Conservation (phyloP, 2,113 vertebrate genomes). For the Gopherus flavomarginatus region DNA sequence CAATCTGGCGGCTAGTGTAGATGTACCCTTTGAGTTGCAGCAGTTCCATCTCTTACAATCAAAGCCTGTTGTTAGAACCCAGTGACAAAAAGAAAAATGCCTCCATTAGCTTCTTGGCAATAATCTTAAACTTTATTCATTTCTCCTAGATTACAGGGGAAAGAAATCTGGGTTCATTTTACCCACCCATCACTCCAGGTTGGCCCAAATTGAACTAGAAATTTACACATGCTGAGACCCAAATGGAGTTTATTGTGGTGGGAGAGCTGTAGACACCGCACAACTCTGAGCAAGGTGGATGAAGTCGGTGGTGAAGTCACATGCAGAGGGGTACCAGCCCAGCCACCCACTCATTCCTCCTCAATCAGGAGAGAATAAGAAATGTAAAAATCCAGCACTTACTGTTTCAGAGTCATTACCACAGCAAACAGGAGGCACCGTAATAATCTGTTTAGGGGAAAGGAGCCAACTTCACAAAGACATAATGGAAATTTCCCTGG, state of each 20-base stretch:
- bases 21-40: too few relatives aligned
- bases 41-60: not conserved
- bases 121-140: not conserved
- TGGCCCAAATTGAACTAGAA: not conserved
- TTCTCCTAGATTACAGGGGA: not conserved
- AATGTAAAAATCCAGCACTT: fast-evolving
- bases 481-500: fast-evolving
- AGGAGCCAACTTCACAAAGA: not conserved
- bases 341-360: not conserved
- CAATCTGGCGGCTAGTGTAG: too few relatives aligned
- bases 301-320: not conserved
- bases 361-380: fast-evolving
- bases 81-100: fast-evolving
- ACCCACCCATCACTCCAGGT: not conserved
- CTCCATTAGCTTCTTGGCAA: not conserved
- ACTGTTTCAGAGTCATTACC: not conserved
- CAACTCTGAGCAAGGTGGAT: not conserved
- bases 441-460: fast-evolving
- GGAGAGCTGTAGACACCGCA: too few relatives aligned
- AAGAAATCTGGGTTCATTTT: not conserved
- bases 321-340: not conserved
- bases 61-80: not conserved
- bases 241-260: not conserved
- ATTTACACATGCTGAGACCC: not conserved
- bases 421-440: not conserved